Evolutionary conservation across 2,888 invertebrate genomes (phyloP).

Genomic region (Nephrotoma flavescens): DNA sequence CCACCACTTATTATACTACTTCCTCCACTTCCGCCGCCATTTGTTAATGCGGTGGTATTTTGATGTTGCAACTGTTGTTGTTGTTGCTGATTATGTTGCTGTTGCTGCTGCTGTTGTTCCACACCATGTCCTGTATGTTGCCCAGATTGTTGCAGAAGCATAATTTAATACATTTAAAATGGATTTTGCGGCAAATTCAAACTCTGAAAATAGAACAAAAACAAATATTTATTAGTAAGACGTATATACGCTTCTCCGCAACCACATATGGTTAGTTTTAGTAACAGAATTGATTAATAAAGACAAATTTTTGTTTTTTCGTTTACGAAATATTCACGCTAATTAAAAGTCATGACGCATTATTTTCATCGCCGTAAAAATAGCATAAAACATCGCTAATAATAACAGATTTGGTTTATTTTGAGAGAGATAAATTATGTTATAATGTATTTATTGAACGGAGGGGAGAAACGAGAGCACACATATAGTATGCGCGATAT

Average conservation of each 20-base stretch:
- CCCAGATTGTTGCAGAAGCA: constrained; percentile 1
- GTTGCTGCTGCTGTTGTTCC: neutral
- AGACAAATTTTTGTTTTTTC: neutral
- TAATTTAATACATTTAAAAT: neutral
- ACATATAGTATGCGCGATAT: neutral
- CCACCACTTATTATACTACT: constrained; percentile 3
- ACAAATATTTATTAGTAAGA: neutral
- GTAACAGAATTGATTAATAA: neutral
- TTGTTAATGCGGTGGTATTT: neutral
- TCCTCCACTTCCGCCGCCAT: neutral
- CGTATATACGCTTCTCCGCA: neutral
- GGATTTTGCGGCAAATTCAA: neutral
- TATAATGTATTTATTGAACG: too few relatives aligned
- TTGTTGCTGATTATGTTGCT: neutral
- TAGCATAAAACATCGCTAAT: neutral
- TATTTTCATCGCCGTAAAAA: neutral
- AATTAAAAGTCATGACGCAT: neutral
- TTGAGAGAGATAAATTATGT: neutral
- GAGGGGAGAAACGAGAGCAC: too few relatives aligned
- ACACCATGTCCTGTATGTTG: neutral
- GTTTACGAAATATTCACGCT: neutral
- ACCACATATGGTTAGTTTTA: neutral
- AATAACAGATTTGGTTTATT: neutral
- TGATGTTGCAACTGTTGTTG: neutral
- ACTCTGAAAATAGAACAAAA: neutral